Evolutionary conservation across 2,113 vertebrate genomes (phyloP), one percentile per base, ranked within the genome.

Genomic region (Clarias batrachus): DNA sequence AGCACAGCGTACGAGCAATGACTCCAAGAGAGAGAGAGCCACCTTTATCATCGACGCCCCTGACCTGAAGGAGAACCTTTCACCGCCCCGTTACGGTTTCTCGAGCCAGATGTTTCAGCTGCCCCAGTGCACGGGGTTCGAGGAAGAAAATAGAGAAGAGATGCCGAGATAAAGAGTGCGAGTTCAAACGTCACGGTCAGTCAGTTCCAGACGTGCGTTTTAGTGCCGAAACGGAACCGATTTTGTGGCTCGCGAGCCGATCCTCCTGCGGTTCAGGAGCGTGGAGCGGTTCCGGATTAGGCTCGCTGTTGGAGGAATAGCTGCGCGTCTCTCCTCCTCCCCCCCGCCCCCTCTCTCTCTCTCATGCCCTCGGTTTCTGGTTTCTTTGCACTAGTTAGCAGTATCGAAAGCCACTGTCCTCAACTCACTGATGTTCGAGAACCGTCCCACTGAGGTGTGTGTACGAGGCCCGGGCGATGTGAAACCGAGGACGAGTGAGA

Each of bases 271-370:
- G 25, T 48, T 66, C 13, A 33, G 23, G 57, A 56, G 48, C 14
- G 41, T 70, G 63, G 81, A 83, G 57, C 81, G 65, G 65, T 83
- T 83, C 65, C 65, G 63, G 81, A 83, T 83, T 83, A 70, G 65
- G 30, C 57, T 37, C 1, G 1, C 30, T 37, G 57, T 23, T 12
- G 57, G 57, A 25, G 30, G 78, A 60, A 25, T 25, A 81, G 57
- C 78, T 21, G 10, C 8, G 6, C 1, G 30, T 62, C 30, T 62
- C 30, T 81, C 3, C 57, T 81, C 30, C 30, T 81, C 3, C 57
- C 62, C 30, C 33, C 13, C 14, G 33, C 17, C 27, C 41, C 4
- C 48, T 52, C 16, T 63, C 33, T 25, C 37, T 56, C 4, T 62
- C 21, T 81, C 3, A 30, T 81, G 11, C 37, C 14, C 16, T 57